These are phyloP conservation scores for Cinclus cinclus DNA, from an alignment of 2,113 vertebrate species.

Conservation along the genomic window DNA sequence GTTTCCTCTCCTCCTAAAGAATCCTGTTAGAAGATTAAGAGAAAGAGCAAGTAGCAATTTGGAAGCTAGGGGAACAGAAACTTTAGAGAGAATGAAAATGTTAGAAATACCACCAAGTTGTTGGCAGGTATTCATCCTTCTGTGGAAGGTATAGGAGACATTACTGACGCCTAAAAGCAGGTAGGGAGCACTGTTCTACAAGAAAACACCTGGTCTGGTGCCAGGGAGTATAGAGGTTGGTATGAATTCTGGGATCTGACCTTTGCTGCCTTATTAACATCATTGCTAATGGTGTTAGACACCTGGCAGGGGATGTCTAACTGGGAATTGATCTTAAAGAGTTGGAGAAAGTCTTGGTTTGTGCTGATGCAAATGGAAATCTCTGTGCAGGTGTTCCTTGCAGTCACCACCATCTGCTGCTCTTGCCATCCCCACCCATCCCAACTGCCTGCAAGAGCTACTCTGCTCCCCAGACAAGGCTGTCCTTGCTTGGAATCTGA, in stretches of 20 bases:
- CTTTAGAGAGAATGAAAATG: not conserved
- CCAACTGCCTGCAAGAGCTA: not conserved
- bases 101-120: not conserved
- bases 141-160: not conserved
- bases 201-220: rapidly evolving
- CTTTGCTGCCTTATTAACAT: not conserved
- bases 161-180: not conserved
- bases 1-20: not conserved
- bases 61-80: not conserved
- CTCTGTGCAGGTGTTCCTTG: not conserved
- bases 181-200: not conserved
- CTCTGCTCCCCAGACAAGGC: not conserved
- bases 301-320: not conserved
- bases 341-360: not conserved
- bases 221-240: not conserved
- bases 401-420: not conserved
- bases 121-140: not conserved
- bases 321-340: not conserved
- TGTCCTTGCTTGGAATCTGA: not conserved
- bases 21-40: not conserved
- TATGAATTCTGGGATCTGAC: not conserved
- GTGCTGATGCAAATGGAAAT: not conserved
- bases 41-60: not conserved
- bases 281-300: not conserved
- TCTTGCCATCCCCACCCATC: rapidly evolving